Evolutionary conservation across 2,113 vertebrate species (phyloP), one percentile per base, ranked within the genome.

Genomic region (Lichenostomus cassidix): DNA sequence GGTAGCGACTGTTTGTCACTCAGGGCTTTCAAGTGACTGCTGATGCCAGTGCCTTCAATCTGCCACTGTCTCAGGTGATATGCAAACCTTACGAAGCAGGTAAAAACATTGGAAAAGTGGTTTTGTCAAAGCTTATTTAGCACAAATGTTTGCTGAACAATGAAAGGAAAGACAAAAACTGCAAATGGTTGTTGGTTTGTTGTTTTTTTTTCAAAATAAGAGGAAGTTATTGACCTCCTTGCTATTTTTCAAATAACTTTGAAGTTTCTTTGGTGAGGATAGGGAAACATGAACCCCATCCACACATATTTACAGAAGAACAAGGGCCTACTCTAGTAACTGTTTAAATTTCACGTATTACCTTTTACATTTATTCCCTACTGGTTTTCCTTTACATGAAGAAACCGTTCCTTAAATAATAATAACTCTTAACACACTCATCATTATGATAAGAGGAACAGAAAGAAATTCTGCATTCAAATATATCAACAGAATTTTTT

Each of bases 51-150:
- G 53, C 99, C 99, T 96, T 99, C 99, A 77, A 99, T 99, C 97
- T 99, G 99, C 99, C 99, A 99, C 96, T 99, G 99, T 22, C 99
- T 98, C 90, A 99, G 98, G 96, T 99, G 99, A 96, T 99, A 99
- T 0, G 99, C 99, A 97, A 99, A 99, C 98, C 99, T 99, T 97
- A 73, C 94, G 55, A 27, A 14, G 79, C 21, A 94, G 41, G 88
- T 35, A 84, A 94, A 96, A 89, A 82, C 18, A 94, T 11, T 67
- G 31, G 27, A 55, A 35, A 80, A 59, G 29, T 46, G 35, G 1
- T 83, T 89, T 42, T 76, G 27, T 46, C 56, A 86, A 67, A 78
- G 50, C 16, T 28, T 62, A 10, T 52, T 87, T 49, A 52, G 37
- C 9, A n/a, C 21, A 33, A 29, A 37, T 5, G 5, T 50, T 77